A percentile compares a stretch with the other conserved stretches of the same genome.
Conservation (phyloP, 2,888 invertebrate genomes). For the Ectemnius cavifrons region DNA sequence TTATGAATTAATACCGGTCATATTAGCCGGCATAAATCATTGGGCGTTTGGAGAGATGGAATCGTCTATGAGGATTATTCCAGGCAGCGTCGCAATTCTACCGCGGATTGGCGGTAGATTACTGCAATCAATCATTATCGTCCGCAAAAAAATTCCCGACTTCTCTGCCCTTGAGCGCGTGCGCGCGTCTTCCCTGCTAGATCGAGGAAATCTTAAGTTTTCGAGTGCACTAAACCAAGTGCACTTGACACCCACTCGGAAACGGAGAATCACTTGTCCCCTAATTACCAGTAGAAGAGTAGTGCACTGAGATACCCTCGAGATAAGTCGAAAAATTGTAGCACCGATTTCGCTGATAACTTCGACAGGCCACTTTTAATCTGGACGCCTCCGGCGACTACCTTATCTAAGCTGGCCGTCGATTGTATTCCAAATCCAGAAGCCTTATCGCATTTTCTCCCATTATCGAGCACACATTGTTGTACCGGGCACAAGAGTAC, state of each 20-base stretch:
- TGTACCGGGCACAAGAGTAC: not conserved
- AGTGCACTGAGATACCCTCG: not conserved
- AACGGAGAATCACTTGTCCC: too few species aligned
- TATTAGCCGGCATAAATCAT: constrained; percentile 59
- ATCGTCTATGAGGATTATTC: constrained; percentile 52
- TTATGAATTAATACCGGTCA: constrained; percentile 63
- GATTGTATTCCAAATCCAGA: constrained; percentile 22
- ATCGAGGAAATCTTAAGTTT: not conserved
- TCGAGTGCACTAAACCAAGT: not conserved
- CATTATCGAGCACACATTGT: too few species aligned
- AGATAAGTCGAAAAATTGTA: not conserved
- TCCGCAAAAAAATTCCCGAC: not conserved
- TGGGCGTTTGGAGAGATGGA: constrained; percentile 50
- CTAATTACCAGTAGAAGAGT: not conserved
- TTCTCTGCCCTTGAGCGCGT: not conserved
- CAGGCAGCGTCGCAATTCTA: constrained; percentile 25
- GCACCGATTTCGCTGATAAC: constrained; percentile 13
- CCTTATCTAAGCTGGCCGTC: constrained; percentile 13
- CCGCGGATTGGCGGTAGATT: constrained; percentile 25
- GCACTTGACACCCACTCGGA: not conserved
- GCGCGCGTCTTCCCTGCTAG: too few species aligned
- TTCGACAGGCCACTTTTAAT: constrained; percentile 11
- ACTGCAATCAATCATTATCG: constrained; percentile 43
- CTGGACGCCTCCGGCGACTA: constrained; percentile 2
- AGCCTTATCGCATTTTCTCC: constrained; percentile 20